These are phyloP conservation scores for Anadara kagoshimensis DNA, from an alignment of 1,140 invertebrate genomes.

Conservation along the genomic window DNA sequence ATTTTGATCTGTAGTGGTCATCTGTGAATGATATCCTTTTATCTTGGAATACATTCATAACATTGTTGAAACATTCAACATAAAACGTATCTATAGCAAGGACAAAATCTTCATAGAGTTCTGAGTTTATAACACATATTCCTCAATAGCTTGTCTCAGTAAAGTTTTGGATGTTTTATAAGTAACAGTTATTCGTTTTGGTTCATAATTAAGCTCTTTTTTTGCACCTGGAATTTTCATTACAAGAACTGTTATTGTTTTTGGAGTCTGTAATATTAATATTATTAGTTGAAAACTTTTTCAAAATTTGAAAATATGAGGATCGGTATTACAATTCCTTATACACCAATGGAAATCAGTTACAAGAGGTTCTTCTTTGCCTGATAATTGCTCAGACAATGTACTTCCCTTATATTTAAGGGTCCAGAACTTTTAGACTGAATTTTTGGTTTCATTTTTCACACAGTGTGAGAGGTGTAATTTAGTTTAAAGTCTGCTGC, in stretches of 20 bases:
- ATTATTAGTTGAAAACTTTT: no score
- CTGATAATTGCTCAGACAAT: no score
- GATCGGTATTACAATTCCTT: conserved; percentile 11
- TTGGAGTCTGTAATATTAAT: no score
- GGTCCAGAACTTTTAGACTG: no score
- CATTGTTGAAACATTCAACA: no score
- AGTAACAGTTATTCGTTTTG: not conserved
- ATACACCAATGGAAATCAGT: conserved; percentile 23
- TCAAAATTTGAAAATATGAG: not conserved
- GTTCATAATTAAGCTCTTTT: conserved; percentile 4
- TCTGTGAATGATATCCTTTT: conserved; percentile 15
- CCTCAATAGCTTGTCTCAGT: not conserved
- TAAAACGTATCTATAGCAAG: conserved; percentile 3
- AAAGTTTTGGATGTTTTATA: not conserved
- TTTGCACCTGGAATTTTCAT: conserved; percentile 2
- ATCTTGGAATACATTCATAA: conserved; percentile 21
- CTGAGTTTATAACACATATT: not conserved
- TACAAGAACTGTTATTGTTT: conserved; percentile 2
- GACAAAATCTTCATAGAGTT: conserved; percentile 5
- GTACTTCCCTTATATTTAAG: no score
- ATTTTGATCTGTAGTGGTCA: not conserved
- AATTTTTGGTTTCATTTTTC: no score
- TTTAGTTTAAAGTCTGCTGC: not conserved
- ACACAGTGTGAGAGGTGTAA: not conserved
- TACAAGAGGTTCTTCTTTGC: conserved; percentile 17